Conservation (phyloP, 2,888 invertebrate species). For the Cacoxenus indagator region DNA sequence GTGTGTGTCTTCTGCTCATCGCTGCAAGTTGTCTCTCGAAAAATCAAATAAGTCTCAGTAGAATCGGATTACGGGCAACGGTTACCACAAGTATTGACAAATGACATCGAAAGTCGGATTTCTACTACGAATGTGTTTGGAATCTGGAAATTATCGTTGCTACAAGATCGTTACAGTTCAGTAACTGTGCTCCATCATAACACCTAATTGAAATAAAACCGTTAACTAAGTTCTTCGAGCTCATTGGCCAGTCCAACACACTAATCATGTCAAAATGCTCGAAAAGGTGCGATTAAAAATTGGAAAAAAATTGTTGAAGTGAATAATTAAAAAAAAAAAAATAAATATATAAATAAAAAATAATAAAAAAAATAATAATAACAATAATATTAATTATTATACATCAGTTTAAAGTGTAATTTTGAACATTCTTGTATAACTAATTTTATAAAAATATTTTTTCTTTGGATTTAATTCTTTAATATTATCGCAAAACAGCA, state of each 20-base stretch:
- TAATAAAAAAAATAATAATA: too few relatives aligned
- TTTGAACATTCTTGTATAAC: too few relatives aligned
- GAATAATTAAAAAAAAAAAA: too few relatives aligned
- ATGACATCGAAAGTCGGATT: neutral
- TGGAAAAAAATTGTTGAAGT: neutral
- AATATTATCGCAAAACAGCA: too few relatives aligned
- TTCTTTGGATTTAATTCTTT: too few relatives aligned
- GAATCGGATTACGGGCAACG: constrained; percentile 38
- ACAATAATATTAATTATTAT: too few relatives aligned
- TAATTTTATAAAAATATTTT: too few relatives aligned
- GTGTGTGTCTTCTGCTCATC: constrained; percentile 69
- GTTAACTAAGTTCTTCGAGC: neutral
- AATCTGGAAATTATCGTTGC: neutral
- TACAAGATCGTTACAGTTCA: constrained; percentile 1
- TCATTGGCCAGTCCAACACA: neutral
- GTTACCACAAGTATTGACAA: constrained; percentile 28
- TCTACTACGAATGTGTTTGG: neutral
- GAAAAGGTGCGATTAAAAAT: neutral
- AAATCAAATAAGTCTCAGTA: constrained; percentile 8
- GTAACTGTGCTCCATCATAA: constrained; percentile 26
- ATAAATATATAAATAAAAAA: too few relatives aligned
- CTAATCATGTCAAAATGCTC: neutral
- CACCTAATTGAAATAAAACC: neutral
- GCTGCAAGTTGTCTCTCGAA: constrained; percentile 64
- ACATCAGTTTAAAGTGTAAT: too few relatives aligned